Base-by-base conservation (phyloP, 92 coral and sea anemone species). In the Palythoa caribaeorum region DNA sequence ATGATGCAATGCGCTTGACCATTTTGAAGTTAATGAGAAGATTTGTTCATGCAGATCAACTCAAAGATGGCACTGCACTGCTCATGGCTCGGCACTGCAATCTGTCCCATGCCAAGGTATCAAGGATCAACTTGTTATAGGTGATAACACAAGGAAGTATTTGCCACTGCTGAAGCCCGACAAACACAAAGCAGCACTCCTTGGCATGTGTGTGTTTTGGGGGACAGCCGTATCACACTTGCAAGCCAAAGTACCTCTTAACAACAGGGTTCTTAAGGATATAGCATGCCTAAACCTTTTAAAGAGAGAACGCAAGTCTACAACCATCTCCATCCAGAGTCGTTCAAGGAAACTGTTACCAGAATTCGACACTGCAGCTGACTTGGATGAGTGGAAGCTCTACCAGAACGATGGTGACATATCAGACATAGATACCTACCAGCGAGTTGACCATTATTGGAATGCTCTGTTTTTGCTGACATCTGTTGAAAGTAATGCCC, bases 171-270 rank as follows among this genome's bases (percentile, higher is more conserved):
- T 28, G 28, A 28, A 28, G 28, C 84, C 88, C 71, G 92, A 80
- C 50, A 87, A 92, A 48, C 94, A 92, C 86, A 86, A 80, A 84
- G 66, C 85, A 84, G 87, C 88, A 79, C 53, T 92, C 79, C 94
- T 92, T 76, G 78, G 90, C 73, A 85, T 92, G 57, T 53, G 90
- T 84, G 92, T 84, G 81, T 88, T 88, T 85, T 92, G 74, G 63
- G 71, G 85, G 37, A 85, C 83, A 83, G 71, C 91, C 21, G 79
- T 78, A 84, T 78, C 88, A 88, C 80, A 92, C 87, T 86, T 88
- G 80, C 85, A 83, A 80, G 84, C 79, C 19, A 28, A 78, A 83
- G 77, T 92, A 81, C 92, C 94, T 78, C 86, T 86, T 17, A 87
- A 77, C 79, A 85, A 88, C 85, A 55, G 70, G 89, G 91, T 91